Conservation (phyloP, 2,888 invertebrate species). For the Latrodectus elegans region DNA sequence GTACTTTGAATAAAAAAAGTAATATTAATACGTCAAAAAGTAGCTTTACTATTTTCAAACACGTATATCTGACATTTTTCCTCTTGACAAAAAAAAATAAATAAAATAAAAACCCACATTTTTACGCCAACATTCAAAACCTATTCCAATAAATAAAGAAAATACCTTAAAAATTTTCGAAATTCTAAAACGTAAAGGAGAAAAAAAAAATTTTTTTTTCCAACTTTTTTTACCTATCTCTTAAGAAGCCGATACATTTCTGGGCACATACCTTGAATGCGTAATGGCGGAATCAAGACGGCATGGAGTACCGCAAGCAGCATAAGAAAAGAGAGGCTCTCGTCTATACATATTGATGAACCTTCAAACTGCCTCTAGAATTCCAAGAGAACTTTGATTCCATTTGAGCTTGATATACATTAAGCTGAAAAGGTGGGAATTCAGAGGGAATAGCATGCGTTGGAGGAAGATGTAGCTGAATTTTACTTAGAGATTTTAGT, state of each 20-base stretch:
- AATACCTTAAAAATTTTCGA: no score
- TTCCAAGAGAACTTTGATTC: slow-evolving; percentile 18
- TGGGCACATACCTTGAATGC: slow-evolving; percentile 30
- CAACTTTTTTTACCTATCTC: neutral
- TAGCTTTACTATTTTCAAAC: neutral
- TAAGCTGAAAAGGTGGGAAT: neutral
- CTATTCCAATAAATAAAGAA: no score
- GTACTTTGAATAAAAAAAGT: neutral
- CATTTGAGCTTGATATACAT: slow-evolving; percentile 19
- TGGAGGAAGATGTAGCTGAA: neutral
- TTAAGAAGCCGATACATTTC: slow-evolving; percentile 49
- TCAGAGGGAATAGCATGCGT: neutral
- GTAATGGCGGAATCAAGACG: slow-evolving; percentile 36
- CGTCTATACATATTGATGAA: slow-evolving; percentile 56
- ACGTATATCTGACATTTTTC: neutral
- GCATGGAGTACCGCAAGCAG: neutral
- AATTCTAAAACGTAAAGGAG: no score
- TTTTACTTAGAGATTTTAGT: slow-evolving; percentile 2
- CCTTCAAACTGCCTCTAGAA: slow-evolving; percentile 16
- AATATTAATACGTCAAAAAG: neutral
- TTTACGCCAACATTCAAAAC: no score
- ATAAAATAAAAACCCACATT: no score
- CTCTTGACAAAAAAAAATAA: neutral
- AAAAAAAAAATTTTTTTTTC: neutral
- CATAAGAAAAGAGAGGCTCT: neutral